phyloP scores from a whole-genome alignment of 2,113 vertebrate species.

The Callopanchax toddi region DNA sequence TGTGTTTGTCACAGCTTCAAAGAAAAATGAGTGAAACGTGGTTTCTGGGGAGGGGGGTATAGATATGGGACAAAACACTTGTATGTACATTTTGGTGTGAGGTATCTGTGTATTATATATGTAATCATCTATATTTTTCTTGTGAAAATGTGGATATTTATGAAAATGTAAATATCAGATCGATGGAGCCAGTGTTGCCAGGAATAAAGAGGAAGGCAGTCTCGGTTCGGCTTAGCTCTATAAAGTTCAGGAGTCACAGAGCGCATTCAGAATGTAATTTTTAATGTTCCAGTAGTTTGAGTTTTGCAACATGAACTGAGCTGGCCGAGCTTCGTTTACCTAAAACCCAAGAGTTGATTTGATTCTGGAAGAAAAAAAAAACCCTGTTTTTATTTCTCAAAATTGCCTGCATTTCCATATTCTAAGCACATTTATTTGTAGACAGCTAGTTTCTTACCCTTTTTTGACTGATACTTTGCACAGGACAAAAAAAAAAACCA shows the following conservation, averaged over 20 bases:
- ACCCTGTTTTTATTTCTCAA: neutral
- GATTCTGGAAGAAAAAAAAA: neutral
- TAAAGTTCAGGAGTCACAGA: conserved; percentile 33
- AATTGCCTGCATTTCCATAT: conserved; percentile 29
- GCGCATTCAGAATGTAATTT: conserved; percentile 69
- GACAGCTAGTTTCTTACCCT: conserved; percentile 39
- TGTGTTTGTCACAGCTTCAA: conserved; percentile 43
- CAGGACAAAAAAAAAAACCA: conserved; percentile 27
- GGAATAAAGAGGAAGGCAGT: conserved; percentile 11
- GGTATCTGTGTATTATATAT: conserved; percentile 75
- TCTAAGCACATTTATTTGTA: conserved; percentile 49
- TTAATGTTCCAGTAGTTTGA: conserved; percentile 39
- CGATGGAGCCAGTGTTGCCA: conserved; percentile 43
- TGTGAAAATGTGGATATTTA: conserved; percentile 78
- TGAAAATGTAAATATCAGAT: conserved; percentile 77
- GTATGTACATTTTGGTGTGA: conserved; percentile 77
- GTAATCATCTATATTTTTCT: conserved; percentile 80
- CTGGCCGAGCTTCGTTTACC: conserved; percentile 34
- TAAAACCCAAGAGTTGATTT: conserved; percentile 6
- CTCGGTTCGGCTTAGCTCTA: conserved; percentile 3
- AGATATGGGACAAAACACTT: conserved; percentile 45
- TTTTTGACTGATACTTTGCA: conserved; percentile 29
- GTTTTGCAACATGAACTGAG: conserved; percentile 29
- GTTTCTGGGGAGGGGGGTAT: conserved; percentile 15
- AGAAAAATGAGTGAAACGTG: conserved; percentile 33